Evolutionary conservation across 2,113 vertebrate genomes (phyloP), one percentile per base, ranked within the genome.

Genomic region (Saccopteryx leptura): DNA sequence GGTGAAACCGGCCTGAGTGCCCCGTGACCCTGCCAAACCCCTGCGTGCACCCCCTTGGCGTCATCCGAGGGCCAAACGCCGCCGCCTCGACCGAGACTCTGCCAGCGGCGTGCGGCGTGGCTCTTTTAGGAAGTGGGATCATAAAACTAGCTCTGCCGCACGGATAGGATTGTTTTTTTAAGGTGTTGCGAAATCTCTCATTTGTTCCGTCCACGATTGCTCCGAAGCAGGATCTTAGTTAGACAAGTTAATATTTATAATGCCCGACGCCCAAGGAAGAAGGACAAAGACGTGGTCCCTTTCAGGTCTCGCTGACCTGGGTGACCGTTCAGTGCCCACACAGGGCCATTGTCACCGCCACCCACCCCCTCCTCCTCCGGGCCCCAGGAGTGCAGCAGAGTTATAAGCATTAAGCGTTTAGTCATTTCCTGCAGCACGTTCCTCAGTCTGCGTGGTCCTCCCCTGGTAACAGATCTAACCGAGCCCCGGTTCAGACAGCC

Each of bases 391-490:
- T 95, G 95, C 97, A 97, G 97, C 94, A 96, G 82, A 97, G 97
- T 96, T 97, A 98, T 96, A 90, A 98, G 97, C 98, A 90, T 96
- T 98, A 98, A 96, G 91, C 78, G 97, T 97, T 98, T 98, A 98
- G 98, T 98, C 98, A 98, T 97, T 98, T 98, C 98, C 98, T 98
- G 98, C 97, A 94, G 95, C 98, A 98, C 95, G 95, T 98, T 98
- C 96, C 95, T 96, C 96, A 97, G 95, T 79, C 96, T 52, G 93
- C 90, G 88, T 90, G 94, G 81, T 97, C 93, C 69, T 18, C 46
- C 63, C 60, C 96, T 65, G 94, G 97, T 90, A 94, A 91, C 98
- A 86, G 96, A 95, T 97, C 98, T 95, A 93, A 98, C 97, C 90
- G 95, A 97, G 78, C 90, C 91, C 97, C 68, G 54, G 97, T 96